Evolutionary conservation across 2,888 invertebrate species (phyloP), one percentile per base, ranked within the genome.

Genomic region (Catocala fraxini): DNA sequence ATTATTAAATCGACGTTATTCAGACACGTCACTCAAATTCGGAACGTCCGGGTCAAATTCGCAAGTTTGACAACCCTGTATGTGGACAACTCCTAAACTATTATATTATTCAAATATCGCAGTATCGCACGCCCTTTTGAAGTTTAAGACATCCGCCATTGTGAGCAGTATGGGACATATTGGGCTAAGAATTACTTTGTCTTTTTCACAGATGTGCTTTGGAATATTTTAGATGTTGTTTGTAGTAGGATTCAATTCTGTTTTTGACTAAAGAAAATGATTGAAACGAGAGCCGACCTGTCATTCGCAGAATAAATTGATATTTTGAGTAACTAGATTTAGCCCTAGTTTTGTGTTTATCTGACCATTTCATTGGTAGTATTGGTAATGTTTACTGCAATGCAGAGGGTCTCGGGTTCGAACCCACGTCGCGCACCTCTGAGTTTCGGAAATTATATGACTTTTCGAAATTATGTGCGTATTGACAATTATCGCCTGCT

Each of bases 81-180:
- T 72, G 77, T 76, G 79, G 73, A 80, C 84, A 73, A 46, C 46
- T 69, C 73, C 64, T 70, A 78, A 84, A 84, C 86, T 87, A 85
- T 87, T 86, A 84, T 85, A 86, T 88, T 88, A 88, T 88, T 87
- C 86, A 87, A 87, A 88, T 88, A 85, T 76, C 68, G 75, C 78
- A 77, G 79, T 83, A 85, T 82, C 77, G 80, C 75, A 63, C 68
- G 72, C 73, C 75, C 72, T 77, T 83, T 77, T 72, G 74, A 77
- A 80, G 79, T 81, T 76, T 72, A 70, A 78, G 71, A 76, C 57
- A 57, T 51, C 39, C 13, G 58, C 41, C 54, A 73, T 70, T 66
- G 59, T 59, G 56, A 61, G 54, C 56, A 51, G 51, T 71, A 63
- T 34, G 65, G 59, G 72, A 65, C 62, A 70, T 64, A 66, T 72